Conservation (phyloP, 2,888 invertebrate species). For the Eupithecia centaureata region DNA sequence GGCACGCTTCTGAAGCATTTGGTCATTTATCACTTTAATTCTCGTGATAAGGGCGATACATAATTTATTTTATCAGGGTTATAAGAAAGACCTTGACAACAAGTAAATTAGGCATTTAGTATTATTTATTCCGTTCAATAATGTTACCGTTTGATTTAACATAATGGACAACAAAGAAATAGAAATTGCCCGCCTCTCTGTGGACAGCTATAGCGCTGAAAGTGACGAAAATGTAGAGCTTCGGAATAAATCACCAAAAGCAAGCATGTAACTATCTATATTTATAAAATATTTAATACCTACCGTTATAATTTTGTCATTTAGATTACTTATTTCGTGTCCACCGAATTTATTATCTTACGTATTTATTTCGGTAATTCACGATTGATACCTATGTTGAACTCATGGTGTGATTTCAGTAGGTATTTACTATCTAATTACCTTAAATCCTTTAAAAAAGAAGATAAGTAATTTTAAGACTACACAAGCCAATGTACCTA, state of each 20-base stretch:
- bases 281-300: not conserved
- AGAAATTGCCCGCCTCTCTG: conserved; percentile 17
- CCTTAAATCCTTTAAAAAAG: not conserved
- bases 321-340: not conserved
- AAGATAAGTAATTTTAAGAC: too few species aligned
- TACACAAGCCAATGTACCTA: too few species aligned
- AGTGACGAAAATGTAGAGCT: conserved; percentile 24
- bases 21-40: conserved; percentile 29
- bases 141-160: conserved; percentile 26
- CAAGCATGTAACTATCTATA: conserved; percentile 24
- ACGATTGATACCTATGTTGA: not conserved
- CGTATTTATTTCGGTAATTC: too few species aligned
- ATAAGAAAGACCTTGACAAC: conserved; percentile 23
- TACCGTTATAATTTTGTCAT: not conserved
- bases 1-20: conserved; percentile 1
- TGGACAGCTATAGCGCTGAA: conserved; percentile 19
- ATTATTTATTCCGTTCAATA: conserved; percentile 14
- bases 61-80: conserved; percentile 25
- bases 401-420: not conserved
- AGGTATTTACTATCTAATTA: too few species aligned
- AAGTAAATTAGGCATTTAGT: conserved; percentile 7
- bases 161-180: conserved; percentile 19
- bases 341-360: too few species aligned
- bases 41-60: conserved; percentile 16
- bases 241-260: conserved; percentile 18